Conservation (phyloP, 2,797 vertebrate genomes). For the Mionectes olivaceus region DNA sequence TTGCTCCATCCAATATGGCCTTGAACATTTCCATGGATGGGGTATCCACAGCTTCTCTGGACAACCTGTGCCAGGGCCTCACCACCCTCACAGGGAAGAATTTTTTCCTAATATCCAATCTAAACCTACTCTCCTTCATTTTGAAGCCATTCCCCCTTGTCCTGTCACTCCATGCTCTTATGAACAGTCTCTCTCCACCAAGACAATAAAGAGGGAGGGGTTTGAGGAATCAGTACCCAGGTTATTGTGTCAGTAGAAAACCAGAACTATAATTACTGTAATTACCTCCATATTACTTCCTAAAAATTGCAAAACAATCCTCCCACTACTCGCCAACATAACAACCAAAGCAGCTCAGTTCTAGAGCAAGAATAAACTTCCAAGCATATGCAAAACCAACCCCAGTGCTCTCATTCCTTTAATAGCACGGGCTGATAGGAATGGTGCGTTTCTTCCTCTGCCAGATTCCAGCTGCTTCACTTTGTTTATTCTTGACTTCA, state of each 20-base stretch:
- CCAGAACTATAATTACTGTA: neutral
- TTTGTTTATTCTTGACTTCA: constrained; percentile 80
- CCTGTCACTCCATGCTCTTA: neutral
- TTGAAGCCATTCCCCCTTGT: neutral
- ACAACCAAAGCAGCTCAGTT: constrained; percentile 45
- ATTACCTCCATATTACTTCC: constrained; percentile 9
- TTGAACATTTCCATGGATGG: neutral
- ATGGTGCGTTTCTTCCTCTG: constrained; percentile 75
- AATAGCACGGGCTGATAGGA: constrained; percentile 65
- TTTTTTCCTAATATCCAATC: neutral
- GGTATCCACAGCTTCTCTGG: neutral
- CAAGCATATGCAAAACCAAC: constrained; percentile 67
- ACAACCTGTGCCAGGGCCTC: accelerated
- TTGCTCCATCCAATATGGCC: accelerated
- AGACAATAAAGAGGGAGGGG: neutral
- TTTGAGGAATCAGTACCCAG: neutral
- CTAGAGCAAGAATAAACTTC: constrained; percentile 64
- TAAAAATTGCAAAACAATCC: constrained; percentile 5
- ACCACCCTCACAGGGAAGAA: neutral
- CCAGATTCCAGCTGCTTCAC: constrained; percentile 79
- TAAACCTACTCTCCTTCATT: neutral
- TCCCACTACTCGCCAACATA: constrained; percentile 42
- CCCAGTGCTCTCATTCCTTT: constrained; percentile 45
- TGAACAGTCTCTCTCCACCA: neutral
- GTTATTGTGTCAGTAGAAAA: neutral